Base-by-base conservation (phyloP, 2,113 vertebrate species). In the Silurus glanis region DNA sequence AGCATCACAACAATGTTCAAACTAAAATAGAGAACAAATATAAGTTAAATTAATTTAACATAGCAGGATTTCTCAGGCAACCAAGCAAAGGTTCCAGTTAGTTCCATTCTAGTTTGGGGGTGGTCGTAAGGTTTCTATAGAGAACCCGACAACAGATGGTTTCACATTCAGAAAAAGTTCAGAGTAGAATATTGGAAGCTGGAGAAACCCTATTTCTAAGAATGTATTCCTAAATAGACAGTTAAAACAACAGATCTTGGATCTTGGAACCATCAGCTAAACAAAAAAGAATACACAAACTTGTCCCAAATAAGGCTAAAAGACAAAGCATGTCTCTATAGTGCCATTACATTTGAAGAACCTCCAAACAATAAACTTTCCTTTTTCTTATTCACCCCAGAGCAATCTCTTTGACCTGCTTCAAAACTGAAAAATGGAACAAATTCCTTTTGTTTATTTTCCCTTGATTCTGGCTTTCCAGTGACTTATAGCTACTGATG, bases 311-410 rank as follows among this genome's bases (percentile, higher is more conserved):
- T 55, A 7, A 78, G 12, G 75, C 6, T 6, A 78, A 78, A 56
- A 16, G 6, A 49, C n/a, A 28, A 14, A 17, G n/a, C n/a, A 25
- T 78, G 51, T 25, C 51, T 17, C n/a, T 9, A n/a, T n/a, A 75
- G 72, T 10, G 12, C 19, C 21, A n/a, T 2, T n/a, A 75, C 23
- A 10, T 13, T 59, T 61, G 21, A 13, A n/a, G 58, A 61, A 61
- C 45, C 76, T 71, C 59, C 37, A 61, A 58, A 87, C 83, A 82
- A 85, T 76, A 89, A 58, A 51, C 37, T 80, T 76, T 61, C 37
- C 69, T 62, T 69, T 58, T 53, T 8, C 25, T 37, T 28, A 37
- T 58, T 1, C 25, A 19, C 10, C 21, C 55, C 55, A 19, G 21
- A 19, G 16, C 76, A 80, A 45, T 66, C 45, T 49, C 55, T 61